Evolutionary conservation across 2,797 vertebrate genomes (phyloP), one percentile per base, ranked within the genome.

Genomic region (Neostethus bicornis): DNA sequence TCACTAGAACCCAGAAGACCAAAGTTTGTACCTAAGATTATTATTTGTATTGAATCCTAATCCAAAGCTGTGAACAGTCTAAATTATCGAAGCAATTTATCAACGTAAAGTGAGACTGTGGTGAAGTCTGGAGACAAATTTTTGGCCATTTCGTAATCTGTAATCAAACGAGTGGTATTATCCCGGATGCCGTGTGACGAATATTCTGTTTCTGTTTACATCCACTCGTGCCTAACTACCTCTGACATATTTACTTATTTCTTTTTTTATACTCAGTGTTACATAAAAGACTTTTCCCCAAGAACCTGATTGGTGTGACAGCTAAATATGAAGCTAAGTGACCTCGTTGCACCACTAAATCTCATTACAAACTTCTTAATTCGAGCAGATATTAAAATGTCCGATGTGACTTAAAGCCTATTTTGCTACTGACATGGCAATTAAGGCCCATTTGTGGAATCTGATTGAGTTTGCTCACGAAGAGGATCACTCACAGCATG

Each of bases 381-480:
- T 71, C 24, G 0, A 51, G 61, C 70, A 61, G 66, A 80, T 72
- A 78, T 83, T 74, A 81, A 85, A 79, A 75, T 2, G 52, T 79
- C 78, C 41, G 31, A 64, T 77, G 57, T 59, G 68, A 78, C 69
- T 66, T 57, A 42, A 73, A 84, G 59, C 64, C 41, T 21, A 14
- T 75, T 68, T 79, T 76, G 39, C 68, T 49, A 80, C 32, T 75
- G 85, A 74, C 79, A 73, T 70, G 60, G 67, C 66, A 83, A 81
- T 88, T 80, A 86, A 45, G 46, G 47, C 64, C 52, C 57, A 65
- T 85, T 84, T 81, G 77, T 64, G 84, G 58, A 62, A 58, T 76
- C 60, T 79, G 66, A 80, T 72, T 53, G 80, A 75, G 74, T 78
- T 64, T 66, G 52, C 53, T 50, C 51, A 61, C n/a, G 39, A 64